Evolutionary conservation across 2,113 vertebrate genomes (phyloP).

Genomic region (Solenodon paradoxus): DNA sequence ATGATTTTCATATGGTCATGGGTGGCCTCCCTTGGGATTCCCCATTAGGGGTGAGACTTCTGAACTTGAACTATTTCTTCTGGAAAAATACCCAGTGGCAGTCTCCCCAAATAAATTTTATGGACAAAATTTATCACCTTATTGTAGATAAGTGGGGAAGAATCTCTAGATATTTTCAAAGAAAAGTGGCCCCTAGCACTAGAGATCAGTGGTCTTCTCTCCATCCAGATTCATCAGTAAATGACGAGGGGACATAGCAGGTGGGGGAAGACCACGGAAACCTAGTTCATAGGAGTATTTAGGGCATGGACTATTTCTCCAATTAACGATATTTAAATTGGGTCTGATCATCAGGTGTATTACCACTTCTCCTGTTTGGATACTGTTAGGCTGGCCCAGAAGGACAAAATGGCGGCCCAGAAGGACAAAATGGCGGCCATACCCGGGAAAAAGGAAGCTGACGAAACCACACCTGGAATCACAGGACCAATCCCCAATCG

Average conservation of each 20-base stretch:
- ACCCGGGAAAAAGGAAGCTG: too few relatives aligned
- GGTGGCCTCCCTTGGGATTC: constrained; percentile 89
- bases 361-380: constrained; percentile 86
- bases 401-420: too few relatives aligned
- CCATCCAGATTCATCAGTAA: constrained; percentile 92
- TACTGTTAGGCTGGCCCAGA: too few relatives aligned
- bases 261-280: constrained; percentile 93
- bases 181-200: constrained; percentile 93
- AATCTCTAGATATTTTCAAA: constrained; percentile 97
- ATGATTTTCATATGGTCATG: constrained; percentile 92
- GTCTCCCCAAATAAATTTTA: constrained; percentile 94
- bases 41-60: constrained; percentile 91
- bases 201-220: constrained; percentile 94
- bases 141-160: constrained; percentile 94
- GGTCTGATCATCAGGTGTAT: constrained; percentile 85
- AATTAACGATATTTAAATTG: constrained; percentile 89
- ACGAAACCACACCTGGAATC: too few relatives aligned
- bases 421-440: too few relatives aligned
- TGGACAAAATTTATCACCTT: constrained; percentile 95
- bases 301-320: constrained; percentile 92
- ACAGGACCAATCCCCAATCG: too few relatives aligned
- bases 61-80: constrained; percentile 97
- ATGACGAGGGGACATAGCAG: constrained; percentile 85
- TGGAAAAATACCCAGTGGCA: constrained; percentile 92
- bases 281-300: constrained; percentile 91